Evolutionary conservation across 2,888 invertebrate species (phyloP), one percentile per base, ranked within the genome.

Genomic region (Sesamia inferens): DNA sequence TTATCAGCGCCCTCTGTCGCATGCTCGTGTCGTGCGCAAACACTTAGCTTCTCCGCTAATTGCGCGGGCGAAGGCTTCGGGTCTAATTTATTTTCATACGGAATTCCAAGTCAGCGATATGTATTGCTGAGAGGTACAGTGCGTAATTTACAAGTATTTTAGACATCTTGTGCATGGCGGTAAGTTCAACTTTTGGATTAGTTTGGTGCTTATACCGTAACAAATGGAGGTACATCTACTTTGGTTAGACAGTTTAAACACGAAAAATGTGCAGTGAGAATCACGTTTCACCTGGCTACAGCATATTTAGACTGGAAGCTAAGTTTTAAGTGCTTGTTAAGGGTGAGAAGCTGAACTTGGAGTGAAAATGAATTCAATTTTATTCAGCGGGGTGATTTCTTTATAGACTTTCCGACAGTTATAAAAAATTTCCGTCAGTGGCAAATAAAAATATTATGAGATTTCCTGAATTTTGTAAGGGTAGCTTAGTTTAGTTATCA

Each of bases 1-100:
- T 79, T 83, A 85, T 85, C 81, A 85, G 73, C 66, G 71, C 71
- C 78, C 76, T 87, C 69, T 73, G 81, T 81, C 81, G 83, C 70
- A 69, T 73, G 71, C 66, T 78, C 55, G 73, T 65, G 73, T 85
- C 87, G 87, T 87, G 86, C 86, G 39, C 82, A 81, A 87, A 87
- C 86, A 84, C 86, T 87, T 86, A 87, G 75, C 82, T 73, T 71
- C 79, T 64, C 68, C 73, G 76, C 87, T 87, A 87, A 87, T 87
- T 87, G 87, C 86, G 74, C 79, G 69, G 71, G 76, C 76, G 81
- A 83, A 83, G 68, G 81, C 74, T 74, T 55, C 63, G 72, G 71
- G 71, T 57, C 74, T 76, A 85, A 85, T 87, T 83, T 83, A 83
- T 88, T 86, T 84, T 85, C 81, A 80, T 78, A 76, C 79, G 65